Base-by-base conservation (phyloP, 2,888 invertebrate genomes). In the Hyposoter didymator region DNA sequence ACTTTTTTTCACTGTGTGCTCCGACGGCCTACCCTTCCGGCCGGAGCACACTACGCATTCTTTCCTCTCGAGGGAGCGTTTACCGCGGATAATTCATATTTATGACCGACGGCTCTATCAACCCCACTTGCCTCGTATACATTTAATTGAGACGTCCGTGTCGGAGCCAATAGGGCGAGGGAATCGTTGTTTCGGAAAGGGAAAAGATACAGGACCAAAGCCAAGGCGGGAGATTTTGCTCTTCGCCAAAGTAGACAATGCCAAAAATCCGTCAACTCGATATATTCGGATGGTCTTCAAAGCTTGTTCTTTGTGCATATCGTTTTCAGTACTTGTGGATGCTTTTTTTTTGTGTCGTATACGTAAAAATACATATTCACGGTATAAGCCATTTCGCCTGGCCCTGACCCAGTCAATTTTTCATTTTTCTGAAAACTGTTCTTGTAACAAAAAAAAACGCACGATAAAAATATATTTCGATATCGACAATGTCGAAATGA, bases 101-200 rank as follows among this genome's bases (percentile, higher is more conserved):
- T 93, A 93, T 93, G 92, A 91, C 91, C 91, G 89, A 91, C 87
- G 90, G 92, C 92, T 93, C 90, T 92, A 93, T 93, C 93, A 93
- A 93, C 92, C 93, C 92, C 91, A 90, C 91, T 92, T 90, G 91
- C 89, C 91, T 92, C 91, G 93, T 92, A 92, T 91, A 90, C 93
- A 92, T 93, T 93, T 93, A 93, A 93, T 93, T 93, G 93, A 93
- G 93, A 93, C 92, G 93, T 93, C 91, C 93, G 91, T 91, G 93
- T 92, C 92, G 91, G 89, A 92, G 90, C 92, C 93, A 92, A 93
- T 93, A 92, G 93, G 93, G 93, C 92, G 93, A 91, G 90, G 92
- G 92, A 90, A 45, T 67, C 85, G 78, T 82, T 84, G 81, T 81
- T 84, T 81, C 74, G 81, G 35, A 75, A 82, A 74, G 64, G 76